Percentiles rank a stretch among this genome's conserved stretches.
phyloP scores from a whole-genome alignment of 2,888 invertebrate genomes.

The Idaea biselata region DNA sequence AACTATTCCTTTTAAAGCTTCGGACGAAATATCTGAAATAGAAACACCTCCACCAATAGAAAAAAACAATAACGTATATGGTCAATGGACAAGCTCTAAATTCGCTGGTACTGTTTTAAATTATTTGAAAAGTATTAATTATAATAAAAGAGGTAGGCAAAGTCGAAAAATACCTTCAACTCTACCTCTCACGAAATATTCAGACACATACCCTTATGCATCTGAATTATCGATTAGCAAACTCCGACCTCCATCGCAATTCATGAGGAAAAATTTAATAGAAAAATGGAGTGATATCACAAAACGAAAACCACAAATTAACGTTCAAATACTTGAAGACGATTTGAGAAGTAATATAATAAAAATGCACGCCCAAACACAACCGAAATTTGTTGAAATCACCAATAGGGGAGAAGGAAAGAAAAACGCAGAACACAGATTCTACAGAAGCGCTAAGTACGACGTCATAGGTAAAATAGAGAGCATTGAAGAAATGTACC shows the following conservation, averaged over 20 bases:
- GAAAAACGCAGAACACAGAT: conserved; percentile 37
- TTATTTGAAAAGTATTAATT: conserved; percentile 62
- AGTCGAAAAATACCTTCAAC: conserved; percentile 50
- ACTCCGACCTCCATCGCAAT: conserved; percentile 46
- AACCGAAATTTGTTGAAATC: conserved; percentile 54
- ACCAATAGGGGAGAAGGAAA: conserved; percentile 47
- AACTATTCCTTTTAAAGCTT: conserved; percentile 6
- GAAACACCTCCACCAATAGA: conserved; percentile 54
- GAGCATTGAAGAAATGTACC: conserved; percentile 24
- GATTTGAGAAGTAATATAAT: conserved; percentile 53
- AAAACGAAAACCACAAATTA: conserved; percentile 57
- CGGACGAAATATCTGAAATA: conserved; percentile 41
- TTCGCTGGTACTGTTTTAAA: conserved; percentile 64
- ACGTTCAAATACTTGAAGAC: conserved; percentile 60
- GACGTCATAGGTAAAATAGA: conserved; percentile 31
- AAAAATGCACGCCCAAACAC: conserved; percentile 48
- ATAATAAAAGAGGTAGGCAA: conserved; percentile 40
- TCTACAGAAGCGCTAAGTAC: conserved; percentile 43
- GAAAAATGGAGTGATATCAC: conserved; percentile 40
- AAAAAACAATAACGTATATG: conserved; percentile 52
- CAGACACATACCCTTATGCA: conserved; percentile 60
- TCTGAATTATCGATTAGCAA: conserved; percentile 54
- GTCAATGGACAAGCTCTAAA: conserved; percentile 65
- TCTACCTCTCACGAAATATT: conserved; percentile 53
- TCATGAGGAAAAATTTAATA: conserved; percentile 49